Base-by-base conservation (phyloP, 2,797 vertebrate genomes). In the Glyptemys insculpta region DNA sequence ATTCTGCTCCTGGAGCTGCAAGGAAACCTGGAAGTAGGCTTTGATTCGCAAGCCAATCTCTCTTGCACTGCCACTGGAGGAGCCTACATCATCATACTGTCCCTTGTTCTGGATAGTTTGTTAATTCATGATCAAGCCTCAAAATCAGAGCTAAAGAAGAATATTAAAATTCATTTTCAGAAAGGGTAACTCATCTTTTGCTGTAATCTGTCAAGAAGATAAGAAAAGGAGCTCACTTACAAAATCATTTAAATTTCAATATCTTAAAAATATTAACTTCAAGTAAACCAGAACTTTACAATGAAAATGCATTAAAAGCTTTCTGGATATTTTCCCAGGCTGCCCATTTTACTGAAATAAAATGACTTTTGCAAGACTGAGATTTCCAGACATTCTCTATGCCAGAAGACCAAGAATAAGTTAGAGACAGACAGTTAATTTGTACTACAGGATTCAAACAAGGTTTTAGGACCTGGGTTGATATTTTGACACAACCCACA, bases 201-300 rank as follows among this genome's bases (percentile, higher is more conserved):
- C 41, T 7, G 9, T 9, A 49, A 47, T 29, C 29, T 47, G 23
- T 31, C 74, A 78, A 49, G 10, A 41, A 41, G 12, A 12, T 72
- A 72, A 41, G 68, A 41, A 37, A 41, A 72, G 21, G 18, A 18
- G 21, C 19, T 72, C 68, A 41, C 37, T 72, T 41, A 41, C 21
- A 72, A 68, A 72, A 72, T 41, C 19, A 72, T 23, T 72, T 41
- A 72, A 8, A 68, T 68, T 68, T 68, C 65, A 68, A n/a, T 19
- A 18, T 65, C 34, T 65, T 19, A 65, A 65, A 65, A 81, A 93
- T 1, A 95, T 68, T 37, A 34, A 93, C 86, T 83, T 94, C 49
- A 83, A 87, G 56, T 96, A 96, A 97, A 97, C 62, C 91, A 80
- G 52, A 79, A 19, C 83, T 93, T 81, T 81, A 88, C 88, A 79